Conservation (phyloP, 2,113 vertebrate genomes). For the Vombatus ursinus region DNA sequence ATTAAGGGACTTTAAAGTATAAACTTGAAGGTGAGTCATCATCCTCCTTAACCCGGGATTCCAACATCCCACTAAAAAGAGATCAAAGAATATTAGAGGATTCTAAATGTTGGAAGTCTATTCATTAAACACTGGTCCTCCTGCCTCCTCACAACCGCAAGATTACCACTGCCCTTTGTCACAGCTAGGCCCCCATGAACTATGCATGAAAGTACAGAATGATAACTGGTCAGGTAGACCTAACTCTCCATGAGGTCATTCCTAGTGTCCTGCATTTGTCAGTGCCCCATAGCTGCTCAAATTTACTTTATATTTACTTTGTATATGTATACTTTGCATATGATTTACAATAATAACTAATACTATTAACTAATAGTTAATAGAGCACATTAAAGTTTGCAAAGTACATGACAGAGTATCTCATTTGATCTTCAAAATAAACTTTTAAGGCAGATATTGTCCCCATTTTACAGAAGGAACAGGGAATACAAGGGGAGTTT, state of each 20-base stretch:
- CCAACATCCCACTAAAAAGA: neutral
- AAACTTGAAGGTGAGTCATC: neutral
- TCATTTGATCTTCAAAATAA: neutral
- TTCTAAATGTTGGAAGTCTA: neutral
- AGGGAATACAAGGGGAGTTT: neutral
- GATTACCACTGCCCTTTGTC: neutral
- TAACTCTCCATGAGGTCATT: neutral
- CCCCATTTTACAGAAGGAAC: neutral
- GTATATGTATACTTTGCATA: neutral
- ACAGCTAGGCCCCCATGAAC: neutral
- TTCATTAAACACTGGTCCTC: neutral
- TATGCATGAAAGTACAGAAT: neutral
- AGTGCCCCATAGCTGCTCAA: neutral
- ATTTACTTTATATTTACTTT: neutral
- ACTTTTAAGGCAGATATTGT: neutral
- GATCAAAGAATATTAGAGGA: neutral
- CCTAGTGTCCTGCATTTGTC: neutral
- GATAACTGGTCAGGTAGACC: neutral
- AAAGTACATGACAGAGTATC: neutral
- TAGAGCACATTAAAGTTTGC: neutral
- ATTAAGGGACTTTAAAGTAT: neutral
- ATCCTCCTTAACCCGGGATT: neutral
- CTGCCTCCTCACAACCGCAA: neutral
- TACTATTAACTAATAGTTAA: neutral
- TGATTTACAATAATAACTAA: neutral